phyloP scores from a whole-genome alignment of 2,888 invertebrate species.

The Lymantria dispar region DNA sequence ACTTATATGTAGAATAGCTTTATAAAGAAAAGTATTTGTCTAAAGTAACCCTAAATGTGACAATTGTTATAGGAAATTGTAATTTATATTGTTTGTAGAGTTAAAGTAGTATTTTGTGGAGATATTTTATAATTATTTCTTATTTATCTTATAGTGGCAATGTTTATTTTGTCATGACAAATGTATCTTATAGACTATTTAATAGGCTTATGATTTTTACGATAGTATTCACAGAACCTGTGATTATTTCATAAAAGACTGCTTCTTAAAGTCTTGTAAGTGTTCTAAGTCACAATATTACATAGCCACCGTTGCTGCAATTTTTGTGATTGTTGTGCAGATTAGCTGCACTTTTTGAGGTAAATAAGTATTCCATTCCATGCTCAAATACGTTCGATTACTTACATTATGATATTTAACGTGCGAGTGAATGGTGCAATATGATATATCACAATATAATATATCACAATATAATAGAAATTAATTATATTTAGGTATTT shows the following conservation, averaged over 20 bases:
- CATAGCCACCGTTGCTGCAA: constrained; percentile 12
- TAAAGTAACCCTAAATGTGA: constrained; percentile 53
- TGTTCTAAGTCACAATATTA: constrained; percentile 9
- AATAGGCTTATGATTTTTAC: constrained; percentile 32
- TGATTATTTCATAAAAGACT: constrained; percentile 42
- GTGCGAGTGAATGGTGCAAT: constrained; percentile 6
- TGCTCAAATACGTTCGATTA: constrained; percentile 15
- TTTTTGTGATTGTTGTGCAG: constrained; percentile 13
- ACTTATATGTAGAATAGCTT: constrained; percentile 24
- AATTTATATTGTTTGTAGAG: constrained; percentile 68
- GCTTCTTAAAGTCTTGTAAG: constrained; percentile 30
- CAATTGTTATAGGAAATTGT: constrained; percentile 63
- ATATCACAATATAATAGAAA: constrained; percentile 7
- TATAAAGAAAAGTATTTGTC: constrained; percentile 22
- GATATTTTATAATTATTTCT: constrained; percentile 47
- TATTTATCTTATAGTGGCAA: constrained; percentile 41
- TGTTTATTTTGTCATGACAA: constrained; percentile 47
- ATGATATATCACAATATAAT: constrained; percentile 6
- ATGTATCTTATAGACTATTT: constrained; percentile 35
- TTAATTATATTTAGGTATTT: background rate
- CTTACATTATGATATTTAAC: constrained; percentile 7
- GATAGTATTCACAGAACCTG: constrained; percentile 39
- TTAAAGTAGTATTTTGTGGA: constrained; percentile 55
- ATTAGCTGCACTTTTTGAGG: constrained; percentile 6
- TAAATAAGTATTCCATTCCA: constrained; percentile 5